phyloP scores from a whole-genome alignment of 2,888 invertebrate genomes.

The Drosophila meridiana region DNA sequence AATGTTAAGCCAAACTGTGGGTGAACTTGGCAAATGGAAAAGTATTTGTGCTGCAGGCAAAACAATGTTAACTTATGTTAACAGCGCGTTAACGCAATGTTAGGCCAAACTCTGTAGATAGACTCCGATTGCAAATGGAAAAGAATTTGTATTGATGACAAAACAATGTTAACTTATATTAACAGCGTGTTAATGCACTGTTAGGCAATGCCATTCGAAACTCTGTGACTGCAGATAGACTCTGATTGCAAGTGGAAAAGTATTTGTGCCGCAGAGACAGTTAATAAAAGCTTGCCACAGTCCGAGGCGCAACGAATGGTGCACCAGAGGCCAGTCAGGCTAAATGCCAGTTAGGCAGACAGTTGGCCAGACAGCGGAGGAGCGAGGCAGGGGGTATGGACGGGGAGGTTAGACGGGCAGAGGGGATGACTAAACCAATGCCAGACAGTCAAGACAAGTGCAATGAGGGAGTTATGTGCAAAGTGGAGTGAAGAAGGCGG shows the following conservation, averaged over 20 bases:
- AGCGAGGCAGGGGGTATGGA: not conserved
- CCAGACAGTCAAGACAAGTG: constrained; percentile 41
- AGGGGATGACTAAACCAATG: constrained; percentile 49
- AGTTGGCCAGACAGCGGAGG: constrained; percentile 34
- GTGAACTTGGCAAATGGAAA: not conserved
- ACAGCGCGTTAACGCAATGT: constrained; percentile 1
- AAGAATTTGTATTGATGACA: not conserved
- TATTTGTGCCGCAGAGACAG: constrained; percentile 4
- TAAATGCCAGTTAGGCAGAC: constrained; percentile 50
- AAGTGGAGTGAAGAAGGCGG: constrained; percentile 3
- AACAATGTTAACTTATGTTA: not conserved
- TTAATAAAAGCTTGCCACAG: constrained; percentile 2
- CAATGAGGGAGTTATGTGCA: constrained; percentile 3
- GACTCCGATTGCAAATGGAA: not conserved
- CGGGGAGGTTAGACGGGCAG: not conserved
- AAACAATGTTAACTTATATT: constrained; percentile 3
- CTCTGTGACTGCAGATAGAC: not conserved
- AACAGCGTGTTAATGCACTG: constrained; percentile 6
- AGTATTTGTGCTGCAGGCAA: not conserved
- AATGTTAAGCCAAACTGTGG: not conserved
- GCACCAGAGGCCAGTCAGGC: constrained; percentile 24
- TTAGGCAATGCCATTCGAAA: not conserved
- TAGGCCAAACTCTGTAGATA: not conserved
- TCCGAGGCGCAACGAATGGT: constrained; percentile 22
- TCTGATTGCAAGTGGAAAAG: constrained; percentile 1